A percentile compares a stretch with the other conserved stretches of the same genome.
These are phyloP conservation scores for Eudasyphora cyanicolor DNA, from an alignment of 2,888 invertebrate genomes.

Conservation along the genomic window DNA sequence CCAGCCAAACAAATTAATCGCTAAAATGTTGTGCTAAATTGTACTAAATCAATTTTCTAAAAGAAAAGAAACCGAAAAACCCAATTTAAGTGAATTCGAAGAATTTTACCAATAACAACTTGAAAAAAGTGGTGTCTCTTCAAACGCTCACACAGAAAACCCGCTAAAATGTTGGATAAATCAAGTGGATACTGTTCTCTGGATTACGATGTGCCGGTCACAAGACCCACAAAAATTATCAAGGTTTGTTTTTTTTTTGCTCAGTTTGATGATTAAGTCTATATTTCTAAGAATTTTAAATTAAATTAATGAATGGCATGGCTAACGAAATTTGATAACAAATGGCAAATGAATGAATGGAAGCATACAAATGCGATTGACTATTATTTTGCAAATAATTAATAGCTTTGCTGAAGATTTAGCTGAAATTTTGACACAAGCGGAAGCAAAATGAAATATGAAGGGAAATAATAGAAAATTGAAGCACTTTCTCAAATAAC, in stretches of 20 bases:
- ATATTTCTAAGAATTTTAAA: background rate
- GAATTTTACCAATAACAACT: background rate
- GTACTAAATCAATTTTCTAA: background rate
- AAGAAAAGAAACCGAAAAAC: background rate
- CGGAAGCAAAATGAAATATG: too few relatives aligned
- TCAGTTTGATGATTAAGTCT: background rate
- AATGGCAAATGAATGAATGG: too few relatives aligned
- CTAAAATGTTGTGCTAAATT: background rate
- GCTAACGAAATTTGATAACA: background rate
- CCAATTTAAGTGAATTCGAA: background rate
- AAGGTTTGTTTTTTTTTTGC: slow-evolving; percentile 70
- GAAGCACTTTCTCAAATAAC: too few relatives aligned
- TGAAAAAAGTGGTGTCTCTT: background rate
- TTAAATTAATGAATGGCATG: too few relatives aligned
- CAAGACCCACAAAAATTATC: slow-evolving; percentile 74
- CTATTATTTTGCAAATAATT: too few relatives aligned
- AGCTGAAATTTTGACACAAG: too few relatives aligned
- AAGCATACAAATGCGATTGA: too few relatives aligned
- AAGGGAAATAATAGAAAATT: too few relatives aligned
- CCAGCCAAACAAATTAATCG: slow-evolving; percentile 20
- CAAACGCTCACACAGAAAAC: too few relatives aligned
- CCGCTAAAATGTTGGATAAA: slow-evolving; percentile 75
- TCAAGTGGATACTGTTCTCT: slow-evolving; percentile 71
- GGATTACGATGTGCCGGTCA: slow-evolving; percentile 78
- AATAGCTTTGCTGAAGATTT: too few relatives aligned